Evolutionary conservation across 2,888 invertebrate species (phyloP), one percentile per base, ranked within the genome.

Genomic region (Cryptus viduatorius): DNA sequence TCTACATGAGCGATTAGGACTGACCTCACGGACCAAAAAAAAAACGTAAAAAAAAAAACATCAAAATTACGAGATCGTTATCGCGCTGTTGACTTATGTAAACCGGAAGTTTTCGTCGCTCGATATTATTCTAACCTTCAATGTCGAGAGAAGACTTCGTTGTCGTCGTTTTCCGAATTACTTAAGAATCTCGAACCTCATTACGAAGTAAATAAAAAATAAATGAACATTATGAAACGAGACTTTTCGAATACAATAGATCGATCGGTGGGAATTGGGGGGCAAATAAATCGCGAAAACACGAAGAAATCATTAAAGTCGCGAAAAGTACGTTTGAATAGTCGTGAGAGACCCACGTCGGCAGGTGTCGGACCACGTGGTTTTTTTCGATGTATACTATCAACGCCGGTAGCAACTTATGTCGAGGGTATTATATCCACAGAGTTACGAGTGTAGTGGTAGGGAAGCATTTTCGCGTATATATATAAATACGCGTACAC

Each of bases 351-450:
- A 59, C 8, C 72, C 24, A 72, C 72, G 72, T 72, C 44, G 56
- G 29, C 56, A 72, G 56, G 56, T 72, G 72, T 44, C 56, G 44
- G 24, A 44, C 72, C 72, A 59, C 56, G 72, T 72, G 59, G 56
- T 56, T 42, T 12, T 42, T 53, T 44, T 24, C 10, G 56, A 56
- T 44, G 19, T 56, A 56, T 53, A 53, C 4, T 37, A 37, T 19
- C 19, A 42, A 8, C 56, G 14, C 42, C 71, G 24, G 56, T 10
- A 50, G 8, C 42, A 19, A n/a, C 24, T 19, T 24, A 14, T n/a
- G 7, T 4, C 24, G 16, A 16, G 37, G 29, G 59, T 61, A 31
- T 61, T 61, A 31, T 12, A 48, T 48, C 48, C n/a, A n/a, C 48
- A 4, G 14, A n/a, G 3, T n/a, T 12, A 12, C n/a, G 14, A 12